These are phyloP conservation scores for Natrix natrix DNA, from an alignment of 2,797 vertebrate genomes.

Conservation along the genomic window DNA sequence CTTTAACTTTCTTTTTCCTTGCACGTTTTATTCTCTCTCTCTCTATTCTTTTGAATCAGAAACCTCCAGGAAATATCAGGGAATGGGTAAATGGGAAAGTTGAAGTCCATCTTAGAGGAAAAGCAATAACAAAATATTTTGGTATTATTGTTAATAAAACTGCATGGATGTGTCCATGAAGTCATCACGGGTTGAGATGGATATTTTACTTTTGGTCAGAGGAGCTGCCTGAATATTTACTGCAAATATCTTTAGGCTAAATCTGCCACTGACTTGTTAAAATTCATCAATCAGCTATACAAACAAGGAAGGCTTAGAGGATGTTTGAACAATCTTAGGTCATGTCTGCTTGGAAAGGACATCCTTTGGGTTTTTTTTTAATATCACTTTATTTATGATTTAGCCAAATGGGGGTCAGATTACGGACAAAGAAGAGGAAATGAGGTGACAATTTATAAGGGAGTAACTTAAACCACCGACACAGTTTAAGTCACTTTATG, in stretches of 20 bases:
- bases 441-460: not conserved
- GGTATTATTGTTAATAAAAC: not conserved
- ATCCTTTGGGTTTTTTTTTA: not conserved
- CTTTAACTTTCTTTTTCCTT: not conserved
- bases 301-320: not conserved
- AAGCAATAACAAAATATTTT: not conserved
- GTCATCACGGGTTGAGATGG: not conserved
- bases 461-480: not conserved
- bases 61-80: not conserved
- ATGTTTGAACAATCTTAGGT: not conserved
- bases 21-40: not conserved
- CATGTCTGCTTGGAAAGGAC: not conserved
- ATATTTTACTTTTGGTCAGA: not conserved
- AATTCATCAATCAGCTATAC: not conserved
- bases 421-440: not conserved
- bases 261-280: not conserved
- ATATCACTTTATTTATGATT: not conserved
- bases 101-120: not conserved
- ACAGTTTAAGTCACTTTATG: not conserved
- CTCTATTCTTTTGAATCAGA: not conserved
- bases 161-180: not conserved
- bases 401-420: not conserved
- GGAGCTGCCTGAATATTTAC: not conserved
- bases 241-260: not conserved
- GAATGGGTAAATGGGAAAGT: not conserved